phyloP scores from a whole-genome alignment of 2,888 invertebrate genomes.

The Euphydryas editha region DNA sequence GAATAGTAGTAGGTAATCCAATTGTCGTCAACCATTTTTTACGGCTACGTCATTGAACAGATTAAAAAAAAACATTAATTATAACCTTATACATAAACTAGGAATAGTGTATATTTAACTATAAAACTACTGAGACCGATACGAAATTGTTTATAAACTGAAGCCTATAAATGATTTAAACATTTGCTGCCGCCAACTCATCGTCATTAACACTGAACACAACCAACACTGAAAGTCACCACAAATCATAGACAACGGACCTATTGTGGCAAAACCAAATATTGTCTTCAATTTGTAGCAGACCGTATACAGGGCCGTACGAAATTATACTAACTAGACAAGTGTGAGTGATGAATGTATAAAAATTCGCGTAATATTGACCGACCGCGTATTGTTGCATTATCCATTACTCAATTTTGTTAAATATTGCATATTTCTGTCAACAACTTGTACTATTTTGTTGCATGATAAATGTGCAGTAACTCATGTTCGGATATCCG shows the following conservation, averaged over 20 bases:
- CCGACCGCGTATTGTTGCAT: too few relatives aligned
- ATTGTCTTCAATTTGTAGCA: background rate
- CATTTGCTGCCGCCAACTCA: slow-evolving; percentile 38
- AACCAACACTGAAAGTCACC: slow-evolving; percentile 17
- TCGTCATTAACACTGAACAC: background rate
- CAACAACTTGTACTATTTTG: too few relatives aligned
- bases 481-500: too few relatives aligned
- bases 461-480: too few relatives aligned
- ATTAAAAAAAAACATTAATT: background rate
- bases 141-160: slow-evolving; percentile 30
- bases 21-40: background rate
- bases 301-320: background rate
- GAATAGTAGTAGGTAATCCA: background rate
- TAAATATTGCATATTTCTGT: too few relatives aligned
- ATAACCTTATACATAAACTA: slow-evolving; percentile 14
- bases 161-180: slow-evolving; percentile 29
- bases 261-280: background rate
- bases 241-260: slow-evolving; percentile 19
- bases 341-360: too few relatives aligned
- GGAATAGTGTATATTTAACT: slow-evolving; percentile 7
- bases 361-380: too few relatives aligned
- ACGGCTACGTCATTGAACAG: background rate
- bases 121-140: slow-evolving; percentile 33
- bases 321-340: background rate
- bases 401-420: too few relatives aligned